phyloP scores from a whole-genome alignment of 1,140 invertebrate genomes.

The Ephestia elutella region DNA sequence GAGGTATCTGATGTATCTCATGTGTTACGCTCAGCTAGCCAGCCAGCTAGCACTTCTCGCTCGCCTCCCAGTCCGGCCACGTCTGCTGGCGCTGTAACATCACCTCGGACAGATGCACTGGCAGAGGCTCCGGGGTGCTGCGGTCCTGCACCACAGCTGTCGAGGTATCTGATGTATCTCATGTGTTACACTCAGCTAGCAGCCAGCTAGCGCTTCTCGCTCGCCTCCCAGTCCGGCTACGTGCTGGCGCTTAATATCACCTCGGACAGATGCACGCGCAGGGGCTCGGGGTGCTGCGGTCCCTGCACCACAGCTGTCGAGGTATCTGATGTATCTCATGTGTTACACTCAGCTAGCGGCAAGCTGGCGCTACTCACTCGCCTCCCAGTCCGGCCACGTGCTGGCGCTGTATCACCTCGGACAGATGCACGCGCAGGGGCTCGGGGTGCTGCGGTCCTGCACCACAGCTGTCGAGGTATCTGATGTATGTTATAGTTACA shows the following conservation, averaged over 20 bases:
- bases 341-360: constrained; percentile 72
- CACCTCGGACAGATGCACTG: constrained; percentile 99
- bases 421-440: constrained; percentile 98
- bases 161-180: constrained; percentile 76
- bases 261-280: constrained; percentile 98
- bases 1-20: constrained; percentile 75
- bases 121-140: constrained; percentile 94
- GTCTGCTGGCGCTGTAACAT: constrained; percentile 97
- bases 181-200: not conserved
- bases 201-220: constrained; percentile 96
- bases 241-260: constrained; percentile 98
- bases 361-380: constrained; percentile 97
- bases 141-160: constrained; percentile 95
- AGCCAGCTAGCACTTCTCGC: constrained; percentile 97
- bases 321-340: constrained; percentile 69
- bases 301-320: constrained; percentile 90
- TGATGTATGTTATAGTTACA: not conserved
- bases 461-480: constrained; percentile 91
- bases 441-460: constrained; percentile 94
- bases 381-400: constrained; percentile 97
- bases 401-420: constrained; percentile 98
- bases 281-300: constrained; percentile 94
- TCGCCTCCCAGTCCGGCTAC: constrained; percentile 98
- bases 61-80: constrained; percentile 98
- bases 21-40: constrained; percentile 14